Base-by-base conservation (phyloP, 2,113 vertebrate species). In the Chaetura pelagica region DNA sequence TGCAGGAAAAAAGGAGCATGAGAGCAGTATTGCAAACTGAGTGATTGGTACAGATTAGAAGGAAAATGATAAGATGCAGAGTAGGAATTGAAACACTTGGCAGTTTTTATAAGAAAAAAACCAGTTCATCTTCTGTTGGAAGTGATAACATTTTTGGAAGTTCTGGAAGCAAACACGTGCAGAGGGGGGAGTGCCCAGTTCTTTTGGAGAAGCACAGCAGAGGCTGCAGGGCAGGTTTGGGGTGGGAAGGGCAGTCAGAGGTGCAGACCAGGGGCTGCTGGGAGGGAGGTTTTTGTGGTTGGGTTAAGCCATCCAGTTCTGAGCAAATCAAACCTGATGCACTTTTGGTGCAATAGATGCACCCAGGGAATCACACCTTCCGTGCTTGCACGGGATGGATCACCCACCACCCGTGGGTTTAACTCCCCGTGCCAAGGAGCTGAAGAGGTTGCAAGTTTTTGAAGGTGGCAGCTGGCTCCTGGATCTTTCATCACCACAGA, bases 21-120 rank as follows among this genome's bases (percentile, higher is more conserved):
- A 29, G 18, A 93, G 35, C 48, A 44, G 44, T 15, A 38, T 64
- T 68, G 48, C 46, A 34, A 20, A 63, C 71, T 42, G 16, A 10
- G 77, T 55, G 73, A 79, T 68, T 21, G 34, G 55, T 63, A 6
- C 57, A 72, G n/a, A 67, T 61, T 38, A 1, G 2, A 78, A 64
- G 38, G 84, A 49, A 51, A 82, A 91, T 29, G 40, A 83, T 35
- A 34, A 62, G 92, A 58, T 74, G 79, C 74, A 90, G 83, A 82
- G 86, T 23, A 35, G 74, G 78, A 94, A 46, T 64, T 87, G 86
- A 82, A 35, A 72, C 32, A 46, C 61, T 34, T 76, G 81, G 44
- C 89, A 62, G 83, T 40, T 44, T 64, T 79, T n/a, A 4, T 44
- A 86, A 80, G 61, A 96, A 92, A 90, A 74, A 74, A 79, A 26